These are phyloP conservation scores for Liodrosophila aerea DNA, from an alignment of 2,888 invertebrate genomes.

Conservation along the genomic window DNA sequence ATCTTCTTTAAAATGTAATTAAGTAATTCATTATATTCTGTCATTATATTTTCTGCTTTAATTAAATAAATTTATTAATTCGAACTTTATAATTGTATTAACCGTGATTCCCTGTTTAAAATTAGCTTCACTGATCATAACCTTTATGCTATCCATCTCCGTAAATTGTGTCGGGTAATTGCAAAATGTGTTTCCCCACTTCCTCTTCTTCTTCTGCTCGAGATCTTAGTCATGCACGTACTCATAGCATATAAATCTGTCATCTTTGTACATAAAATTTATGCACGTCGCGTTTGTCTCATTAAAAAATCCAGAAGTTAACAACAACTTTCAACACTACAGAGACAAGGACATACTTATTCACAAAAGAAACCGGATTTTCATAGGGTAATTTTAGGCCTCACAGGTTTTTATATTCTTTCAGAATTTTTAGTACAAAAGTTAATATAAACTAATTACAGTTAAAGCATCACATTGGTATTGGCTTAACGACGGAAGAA, in stretches of 20 bases:
- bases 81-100: no score
- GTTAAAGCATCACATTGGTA: constrained; percentile 34
- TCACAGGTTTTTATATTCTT: constrained; percentile 26
- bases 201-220: not conserved
- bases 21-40: no score
- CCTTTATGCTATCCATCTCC: no score
- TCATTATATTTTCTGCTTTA: no score
- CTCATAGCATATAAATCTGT: constrained; percentile 49
- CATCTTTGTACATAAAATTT: constrained; percentile 60
- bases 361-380: constrained; percentile 73
- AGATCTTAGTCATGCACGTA: constrained; percentile 54
- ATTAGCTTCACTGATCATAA: no score
- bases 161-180: constrained; percentile 35
- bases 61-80: no score
- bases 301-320: constrained; percentile 44
- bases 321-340: no score
- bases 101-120: no score
- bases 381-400: constrained; percentile 21
- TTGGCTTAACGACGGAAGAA: constrained; percentile 51
- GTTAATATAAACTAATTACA: constrained; percentile 41
- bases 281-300: constrained; percentile 63
- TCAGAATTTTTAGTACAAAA: constrained; percentile 34
- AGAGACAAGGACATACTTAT: constrained; percentile 40
- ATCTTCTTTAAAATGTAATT: no score
- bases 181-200: constrained; percentile 4